Evolutionary conservation across 2,888 invertebrate genomes (phyloP).

Genomic region (Tenodera sinensis): DNA sequence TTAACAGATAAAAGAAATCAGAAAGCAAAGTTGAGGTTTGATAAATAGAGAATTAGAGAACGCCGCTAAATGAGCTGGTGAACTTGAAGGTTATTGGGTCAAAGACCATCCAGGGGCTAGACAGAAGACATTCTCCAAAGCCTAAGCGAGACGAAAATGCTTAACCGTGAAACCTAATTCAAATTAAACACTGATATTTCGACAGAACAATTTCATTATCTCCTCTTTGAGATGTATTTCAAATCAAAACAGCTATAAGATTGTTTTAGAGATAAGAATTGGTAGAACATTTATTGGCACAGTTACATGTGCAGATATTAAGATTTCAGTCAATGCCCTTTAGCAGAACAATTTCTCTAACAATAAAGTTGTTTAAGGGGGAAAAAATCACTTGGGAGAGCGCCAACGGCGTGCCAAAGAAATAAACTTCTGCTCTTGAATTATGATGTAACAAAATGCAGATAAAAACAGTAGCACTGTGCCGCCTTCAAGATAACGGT

Average conservation of each 20-base stretch:
- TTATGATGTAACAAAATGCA: not conserved
- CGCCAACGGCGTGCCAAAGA: not conserved
- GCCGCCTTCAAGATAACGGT: not conserved
- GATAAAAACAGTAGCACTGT: not conserved
- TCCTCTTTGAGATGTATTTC: not conserved
- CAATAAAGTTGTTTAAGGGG: not conserved
- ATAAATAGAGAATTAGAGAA: not conserved
- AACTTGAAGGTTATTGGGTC: not conserved
- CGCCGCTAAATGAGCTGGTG: not conserved
- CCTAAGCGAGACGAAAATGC: not conserved
- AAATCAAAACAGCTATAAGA: not conserved
- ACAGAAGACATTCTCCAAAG: not conserved
- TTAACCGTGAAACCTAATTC: no score
- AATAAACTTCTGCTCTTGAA: not conserved
- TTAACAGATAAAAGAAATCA: not conserved
- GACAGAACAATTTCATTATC: not conserved
- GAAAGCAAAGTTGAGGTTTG: not conserved
- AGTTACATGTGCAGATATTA: not conserved
- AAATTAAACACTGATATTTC: not conserved
- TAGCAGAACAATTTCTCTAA: not conserved
- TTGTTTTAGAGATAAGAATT: not conserved
- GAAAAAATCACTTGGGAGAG: not conserved
- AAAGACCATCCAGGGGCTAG: not conserved
- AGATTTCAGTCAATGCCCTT: not conserved
- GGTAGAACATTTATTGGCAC: not conserved